Evolutionary conservation across 2,888 invertebrate genomes (phyloP), one percentile per base, ranked within the genome.

Genomic region (Liodrosophila aerea): DNA sequence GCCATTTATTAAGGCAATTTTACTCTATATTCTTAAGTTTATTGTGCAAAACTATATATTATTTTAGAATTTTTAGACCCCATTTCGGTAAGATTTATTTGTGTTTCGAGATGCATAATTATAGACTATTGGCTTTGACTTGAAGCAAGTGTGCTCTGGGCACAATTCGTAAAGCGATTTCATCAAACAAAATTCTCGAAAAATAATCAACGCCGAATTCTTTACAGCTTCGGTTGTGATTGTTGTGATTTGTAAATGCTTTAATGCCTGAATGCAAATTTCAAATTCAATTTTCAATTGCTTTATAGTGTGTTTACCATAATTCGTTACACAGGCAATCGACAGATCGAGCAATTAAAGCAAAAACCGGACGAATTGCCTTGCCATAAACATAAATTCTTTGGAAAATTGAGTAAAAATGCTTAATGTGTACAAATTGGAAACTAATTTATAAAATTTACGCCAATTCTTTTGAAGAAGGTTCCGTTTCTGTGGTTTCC

Each of bases 121-220:
- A 27, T 27, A 57, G 18, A 15, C 7, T 7, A 33, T 18, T 27
- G 43, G 34, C 34, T 9, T 4, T 27, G 22, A 2, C 18, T 7
- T 22, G 3, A 22, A 22, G 22, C 22, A 8, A 34, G 11, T 44
- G 52, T 49, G 37, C 47, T 29, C 45, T 22, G 2, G 30, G 31
- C 40, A 36, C 39, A 54, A 64, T 64, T 60, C 54, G 58, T 64
- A 45, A 53, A 40, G 64, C 46, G 61, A 74, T 73, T 77, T 73
- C 78, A 73, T 82, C 76, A 77, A 77, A 78, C 71, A 64, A 41
- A 76, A 60, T 67, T 44, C 45, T 66, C 13, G 37, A 22, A 60
- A 82, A 78, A 78, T 75, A 82, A 77, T 78, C 76, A 75, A 73
- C 2, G 2, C 3, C 22, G 22, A 60, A 29, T 11, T 34, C 60